Conservation (phyloP, 2,113 vertebrate genomes). For the Marcusenius ussheri region DNA sequence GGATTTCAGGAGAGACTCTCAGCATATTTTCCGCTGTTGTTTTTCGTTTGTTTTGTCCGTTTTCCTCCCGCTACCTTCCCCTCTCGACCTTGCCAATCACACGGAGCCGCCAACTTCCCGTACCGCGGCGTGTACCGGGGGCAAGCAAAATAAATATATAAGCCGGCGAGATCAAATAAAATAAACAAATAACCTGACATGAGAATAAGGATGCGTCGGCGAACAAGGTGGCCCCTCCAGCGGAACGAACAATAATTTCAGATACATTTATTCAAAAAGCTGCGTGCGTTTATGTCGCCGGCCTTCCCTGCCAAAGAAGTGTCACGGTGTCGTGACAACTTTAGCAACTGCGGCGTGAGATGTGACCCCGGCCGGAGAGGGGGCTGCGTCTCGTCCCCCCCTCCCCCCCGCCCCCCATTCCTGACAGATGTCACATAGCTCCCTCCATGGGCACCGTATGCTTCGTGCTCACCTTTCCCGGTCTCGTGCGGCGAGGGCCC, state of each 20-base stretch:
- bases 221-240: constrained; percentile 1
- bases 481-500: background rate
- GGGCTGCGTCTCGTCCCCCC: background rate
- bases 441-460: constrained; percentile 19
- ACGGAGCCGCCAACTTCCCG: background rate
- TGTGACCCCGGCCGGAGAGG: constrained; percentile 38
- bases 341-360: constrained; percentile 46
- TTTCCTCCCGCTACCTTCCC: background rate
- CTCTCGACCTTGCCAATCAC: constrained; percentile 10
- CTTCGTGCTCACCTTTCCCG: background rate
- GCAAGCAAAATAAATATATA: background rate
- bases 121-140: background rate
- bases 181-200: background rate
- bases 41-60: constrained; percentile 6
- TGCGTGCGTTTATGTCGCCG: constrained; percentile 30
- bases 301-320: constrained; percentile 53
- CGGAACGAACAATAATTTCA: constrained; percentile 39
- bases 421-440: constrained; percentile 28
- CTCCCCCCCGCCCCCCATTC: background rate
- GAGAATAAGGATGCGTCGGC: background rate
- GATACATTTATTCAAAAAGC: constrained; percentile 56
- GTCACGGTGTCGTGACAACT: constrained; percentile 47
- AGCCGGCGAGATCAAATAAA: background rate
- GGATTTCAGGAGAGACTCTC: background rate
- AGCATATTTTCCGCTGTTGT: constrained; percentile 8